Conservation (phyloP, 1,140 invertebrate species). For the Theocolax elegans region DNA sequence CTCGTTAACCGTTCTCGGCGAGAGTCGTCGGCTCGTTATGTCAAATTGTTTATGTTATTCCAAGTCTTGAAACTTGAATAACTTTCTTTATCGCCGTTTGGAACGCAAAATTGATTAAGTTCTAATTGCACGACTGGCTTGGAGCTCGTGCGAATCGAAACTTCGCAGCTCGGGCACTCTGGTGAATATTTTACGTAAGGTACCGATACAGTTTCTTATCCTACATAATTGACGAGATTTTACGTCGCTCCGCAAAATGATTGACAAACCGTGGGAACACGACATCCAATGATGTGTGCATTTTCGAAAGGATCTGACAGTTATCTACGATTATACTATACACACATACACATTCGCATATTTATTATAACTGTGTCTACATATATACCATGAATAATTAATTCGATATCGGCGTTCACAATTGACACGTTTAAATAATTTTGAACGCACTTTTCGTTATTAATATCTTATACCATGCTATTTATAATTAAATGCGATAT, state of each 20-base stretch:
- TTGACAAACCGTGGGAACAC: not conserved
- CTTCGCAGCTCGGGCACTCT: not conserved
- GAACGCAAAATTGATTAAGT: slow-evolving; percentile 19
- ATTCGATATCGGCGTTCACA: too few species aligned
- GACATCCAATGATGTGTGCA: too few species aligned
- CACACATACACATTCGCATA: too few species aligned
- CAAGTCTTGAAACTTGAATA: slow-evolving; percentile 3
- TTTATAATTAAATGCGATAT: too few species aligned
- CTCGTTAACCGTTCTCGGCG: not conserved
- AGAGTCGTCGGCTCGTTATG: not conserved
- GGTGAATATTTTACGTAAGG: slow-evolving; percentile 14
- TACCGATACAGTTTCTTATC: not conserved
- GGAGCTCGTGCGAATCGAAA: not conserved
- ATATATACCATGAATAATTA: too few species aligned
- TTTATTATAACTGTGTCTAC: too few species aligned
- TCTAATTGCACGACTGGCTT: slow-evolving; percentile 1
- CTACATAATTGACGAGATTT: slow-evolving; percentile 17
- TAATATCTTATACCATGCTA: too few species aligned
- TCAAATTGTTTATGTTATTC: slow-evolving; percentile 26
- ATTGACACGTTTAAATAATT: too few species aligned
- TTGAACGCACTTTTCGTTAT: too few species aligned
- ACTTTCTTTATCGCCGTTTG: not conserved
- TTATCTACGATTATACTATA: too few species aligned
- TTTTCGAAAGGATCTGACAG: too few species aligned
- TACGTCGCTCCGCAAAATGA: not conserved